Evolutionary conservation across 2,113 vertebrate genomes (phyloP).

Genomic region (Psittacula cyanocephala): DNA sequence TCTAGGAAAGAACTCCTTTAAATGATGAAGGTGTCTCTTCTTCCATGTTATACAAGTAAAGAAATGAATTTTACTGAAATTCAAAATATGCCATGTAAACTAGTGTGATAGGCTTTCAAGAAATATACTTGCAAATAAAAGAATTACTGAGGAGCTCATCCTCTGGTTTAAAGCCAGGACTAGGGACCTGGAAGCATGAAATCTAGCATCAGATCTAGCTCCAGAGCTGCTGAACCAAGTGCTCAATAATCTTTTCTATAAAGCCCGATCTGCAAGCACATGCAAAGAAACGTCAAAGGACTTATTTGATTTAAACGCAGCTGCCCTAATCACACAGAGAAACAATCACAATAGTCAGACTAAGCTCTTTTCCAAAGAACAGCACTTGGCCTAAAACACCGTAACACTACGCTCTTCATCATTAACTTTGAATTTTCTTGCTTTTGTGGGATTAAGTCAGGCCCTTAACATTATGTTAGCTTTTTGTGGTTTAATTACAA

Average conservation of each 20-base stretch:
- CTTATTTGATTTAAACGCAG: slow-evolving; percentile 3
- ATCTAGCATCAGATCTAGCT: neutral
- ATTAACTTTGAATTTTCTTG: slow-evolving; percentile 45
- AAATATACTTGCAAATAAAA: neutral
- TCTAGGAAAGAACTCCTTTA: neutral
- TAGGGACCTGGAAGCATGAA: neutral
- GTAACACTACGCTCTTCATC: neutral
- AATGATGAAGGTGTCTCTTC: neutral
- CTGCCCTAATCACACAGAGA: neutral
- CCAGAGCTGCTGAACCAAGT: neutral
- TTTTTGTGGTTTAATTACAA: slow-evolving; percentile 65
- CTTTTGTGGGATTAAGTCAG: slow-evolving; percentile 47
- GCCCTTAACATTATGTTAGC: slow-evolving; percentile 43
- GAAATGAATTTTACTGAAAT: neutral
- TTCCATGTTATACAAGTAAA: neutral
- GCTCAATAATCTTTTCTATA: neutral
- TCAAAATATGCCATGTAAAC: neutral
- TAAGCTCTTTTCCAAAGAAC: neutral
- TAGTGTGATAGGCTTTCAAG: neutral
- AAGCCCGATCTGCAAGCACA: neutral
- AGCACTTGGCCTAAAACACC: neutral
- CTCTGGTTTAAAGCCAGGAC: neutral
- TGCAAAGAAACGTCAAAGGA: neutral
- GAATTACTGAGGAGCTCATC: neutral
- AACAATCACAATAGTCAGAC: neutral